Evolutionary conservation across 2,888 invertebrate species (phyloP).

Genomic region (Cheilosia pagana): DNA sequence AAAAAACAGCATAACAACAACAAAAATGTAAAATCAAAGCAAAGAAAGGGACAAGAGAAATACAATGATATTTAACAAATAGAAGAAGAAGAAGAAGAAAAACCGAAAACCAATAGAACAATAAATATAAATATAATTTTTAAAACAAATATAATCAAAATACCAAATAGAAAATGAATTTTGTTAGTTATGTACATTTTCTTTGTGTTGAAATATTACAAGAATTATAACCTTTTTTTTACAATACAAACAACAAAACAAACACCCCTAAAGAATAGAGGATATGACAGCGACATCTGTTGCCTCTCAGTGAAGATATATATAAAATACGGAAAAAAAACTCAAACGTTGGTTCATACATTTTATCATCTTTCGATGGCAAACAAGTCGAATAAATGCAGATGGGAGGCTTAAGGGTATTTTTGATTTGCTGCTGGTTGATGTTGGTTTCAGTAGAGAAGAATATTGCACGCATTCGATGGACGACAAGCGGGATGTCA

Average conservation of each 20-base stretch:
- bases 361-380: conserved; percentile 71
- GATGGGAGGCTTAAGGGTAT: conserved; percentile 11
- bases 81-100: conserved; percentile 55
- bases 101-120: conserved; percentile 65
- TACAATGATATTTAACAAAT: conserved; percentile 51
- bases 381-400: conserved; percentile 53
- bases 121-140: conserved; percentile 75
- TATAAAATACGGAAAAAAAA: conserved; percentile 31
- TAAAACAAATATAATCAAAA: conserved; percentile 74
- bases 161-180: conserved; percentile 67
- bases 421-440: conserved; percentile 9
- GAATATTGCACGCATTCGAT: neutral
- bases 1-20: conserved; percentile 22
- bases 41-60: conserved; percentile 48
- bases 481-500: neutral
- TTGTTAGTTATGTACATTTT: conserved; percentile 33
- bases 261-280: conserved; percentile 47
- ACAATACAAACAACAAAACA: conserved; percentile 24
- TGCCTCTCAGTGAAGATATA: conserved; percentile 65
- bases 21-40: conserved; percentile 16
- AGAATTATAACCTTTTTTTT: conserved; percentile 29
- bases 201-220: conserved; percentile 30
- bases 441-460: neutral
- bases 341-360: conserved; percentile 71
- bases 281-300: conserved; percentile 37